Evolutionary conservation across 1,140 invertebrate genomes (phyloP), one percentile per base, ranked within the genome.

Genomic region (Drosophila simulans): DNA sequence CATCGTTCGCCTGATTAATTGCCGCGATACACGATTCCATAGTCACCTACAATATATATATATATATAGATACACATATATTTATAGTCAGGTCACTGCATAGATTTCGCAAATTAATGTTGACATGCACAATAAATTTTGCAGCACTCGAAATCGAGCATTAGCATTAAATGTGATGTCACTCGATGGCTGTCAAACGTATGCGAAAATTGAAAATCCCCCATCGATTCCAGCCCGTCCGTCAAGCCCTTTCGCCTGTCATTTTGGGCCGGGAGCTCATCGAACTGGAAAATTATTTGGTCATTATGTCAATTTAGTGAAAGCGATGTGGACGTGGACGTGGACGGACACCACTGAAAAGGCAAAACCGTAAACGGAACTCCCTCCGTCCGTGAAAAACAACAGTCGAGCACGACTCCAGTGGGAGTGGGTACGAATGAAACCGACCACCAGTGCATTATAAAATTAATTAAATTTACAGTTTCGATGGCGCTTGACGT

Each of bases 231-330:
- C 11, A 12, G 17, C 2, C 58, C 31, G 48, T 46, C 31, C 39
- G 48, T 56, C 65, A 62, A 34, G 20, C 27, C 22, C 46, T 31
- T 53, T 34, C 15, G 22, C 54, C 43, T 49, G 40, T 73, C 46
- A 53, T 25, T 62, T 35, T 59, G 40, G 10, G 43, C 43, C 15
- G 27, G 55, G 4, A 35, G 42, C 42, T 46, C 84, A 89, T 68
- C 72, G 71, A 89, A 83, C 79, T 88, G 84, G 83, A 88, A 88
- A 88, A 88, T 88, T 88, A 80, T 89, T 89, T 88, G 83, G 83
- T 83, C 83, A 88, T 88, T 89, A 88, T 89, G 84, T 88, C 83
- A 89, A 88, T 83, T 88, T 80, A 82, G 84, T 72, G 75, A 74
- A 76, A 60, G 35, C 57, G 60, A 58, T 51, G 42, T 56, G 62